These are phyloP conservation scores for Catonia carolina DNA, from an alignment of 2,888 invertebrate genomes.

Conservation along the genomic window DNA sequence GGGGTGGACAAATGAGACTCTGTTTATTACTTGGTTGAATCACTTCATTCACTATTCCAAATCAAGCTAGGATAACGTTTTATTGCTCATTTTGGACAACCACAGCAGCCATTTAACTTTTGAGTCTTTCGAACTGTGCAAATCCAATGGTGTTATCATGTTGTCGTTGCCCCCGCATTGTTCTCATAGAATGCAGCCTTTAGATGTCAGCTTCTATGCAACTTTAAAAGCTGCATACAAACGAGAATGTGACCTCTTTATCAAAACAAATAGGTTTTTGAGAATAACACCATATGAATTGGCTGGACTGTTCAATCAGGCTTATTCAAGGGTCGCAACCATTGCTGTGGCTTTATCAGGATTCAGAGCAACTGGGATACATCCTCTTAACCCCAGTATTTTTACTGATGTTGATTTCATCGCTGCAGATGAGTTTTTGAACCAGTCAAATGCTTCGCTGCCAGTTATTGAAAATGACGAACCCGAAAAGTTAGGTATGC, in stretches of 20 bases:
- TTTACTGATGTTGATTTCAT: background rate
- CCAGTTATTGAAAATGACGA: no score
- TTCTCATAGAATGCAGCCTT: conserved; percentile 34
- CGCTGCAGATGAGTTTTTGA: background rate
- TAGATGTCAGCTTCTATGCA: conserved; percentile 34
- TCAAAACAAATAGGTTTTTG: conserved; percentile 23
- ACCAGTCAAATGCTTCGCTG: background rate
- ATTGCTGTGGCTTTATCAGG: background rate
- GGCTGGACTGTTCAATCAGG: conserved; percentile 6
- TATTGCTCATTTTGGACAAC: no score
- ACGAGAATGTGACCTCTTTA: conserved; percentile 35
- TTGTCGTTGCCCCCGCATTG: conserved; percentile 37
- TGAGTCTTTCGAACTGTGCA: conserved; percentile 27
- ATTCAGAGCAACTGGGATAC: background rate
- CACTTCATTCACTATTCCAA: no score
- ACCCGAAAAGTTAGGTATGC: no score
- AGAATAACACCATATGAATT: conserved; percentile 21
- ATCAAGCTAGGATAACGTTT: no score
- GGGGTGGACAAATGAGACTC: no score
- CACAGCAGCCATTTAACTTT: conserved; percentile 36
- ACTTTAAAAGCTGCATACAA: conserved; percentile 36
- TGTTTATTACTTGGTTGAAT: no score
- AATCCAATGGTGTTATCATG: conserved; percentile 33
- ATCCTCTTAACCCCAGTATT: background rate
- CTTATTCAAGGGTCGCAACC: conserved; percentile 7